Evolutionary conservation across 1,140 invertebrate species (phyloP).

Genomic region (Triops cancriformis): DNA sequence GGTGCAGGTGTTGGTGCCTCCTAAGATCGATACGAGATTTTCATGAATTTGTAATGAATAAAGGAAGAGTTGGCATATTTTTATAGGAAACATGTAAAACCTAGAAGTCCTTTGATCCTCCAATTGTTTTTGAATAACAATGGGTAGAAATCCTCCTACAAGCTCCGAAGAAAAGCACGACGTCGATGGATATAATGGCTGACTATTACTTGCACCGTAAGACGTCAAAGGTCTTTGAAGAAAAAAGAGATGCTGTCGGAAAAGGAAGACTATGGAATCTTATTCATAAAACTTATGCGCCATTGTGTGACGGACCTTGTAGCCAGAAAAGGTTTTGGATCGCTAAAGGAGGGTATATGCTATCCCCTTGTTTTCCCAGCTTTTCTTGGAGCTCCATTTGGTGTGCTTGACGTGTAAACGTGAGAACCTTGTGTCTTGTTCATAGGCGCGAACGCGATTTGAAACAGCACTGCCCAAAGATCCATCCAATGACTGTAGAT

Average conservation of each 20-base stretch:
- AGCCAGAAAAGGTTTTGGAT: conserved; percentile 61
- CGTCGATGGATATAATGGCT: too few relatives aligned
- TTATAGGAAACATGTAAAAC: too few relatives aligned
- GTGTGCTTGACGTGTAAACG: conserved; percentile 38
- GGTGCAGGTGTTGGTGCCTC: conserved; percentile 39
- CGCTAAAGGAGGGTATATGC: conserved; percentile 49
- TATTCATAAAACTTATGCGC: conserved; percentile 21
- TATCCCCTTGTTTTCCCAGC: conserved; percentile 47
- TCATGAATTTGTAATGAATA: too few relatives aligned
- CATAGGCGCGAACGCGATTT: conserved; percentile 55
- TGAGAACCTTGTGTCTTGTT: conserved; percentile 43
- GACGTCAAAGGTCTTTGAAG: too few relatives aligned
- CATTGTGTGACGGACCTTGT: conserved; percentile 42
- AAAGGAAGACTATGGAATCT: too few relatives aligned
- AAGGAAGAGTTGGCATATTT: too few relatives aligned
- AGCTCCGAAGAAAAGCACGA: too few relatives aligned
- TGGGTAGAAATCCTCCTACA: too few relatives aligned
- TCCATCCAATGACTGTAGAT: conserved; percentile 38
- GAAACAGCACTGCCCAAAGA: conserved; percentile 56
- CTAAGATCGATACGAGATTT: not conserved
- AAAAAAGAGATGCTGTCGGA: too few relatives aligned
- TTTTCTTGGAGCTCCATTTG: conserved; percentile 45
- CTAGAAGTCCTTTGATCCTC: too few relatives aligned
- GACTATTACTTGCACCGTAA: too few relatives aligned
- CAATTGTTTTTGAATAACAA: too few relatives aligned